Conservation (phyloP, 2,113 vertebrate genomes). For the Mastomys coucha region DNA sequence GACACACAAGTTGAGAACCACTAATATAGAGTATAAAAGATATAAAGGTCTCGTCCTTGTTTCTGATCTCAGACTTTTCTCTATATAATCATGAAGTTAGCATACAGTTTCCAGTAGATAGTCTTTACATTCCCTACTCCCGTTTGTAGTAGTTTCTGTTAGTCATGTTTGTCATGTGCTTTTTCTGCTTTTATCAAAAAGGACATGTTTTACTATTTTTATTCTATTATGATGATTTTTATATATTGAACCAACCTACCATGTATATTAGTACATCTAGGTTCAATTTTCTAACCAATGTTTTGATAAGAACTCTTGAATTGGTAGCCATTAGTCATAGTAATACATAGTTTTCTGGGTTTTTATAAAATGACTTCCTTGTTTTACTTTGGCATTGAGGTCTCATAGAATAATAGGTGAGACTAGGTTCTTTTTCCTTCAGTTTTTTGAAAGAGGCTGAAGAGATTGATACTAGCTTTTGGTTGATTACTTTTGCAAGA, state of each 20-base stretch:
- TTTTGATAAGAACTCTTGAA: constrained; percentile 13
- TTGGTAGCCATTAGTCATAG: not conserved
- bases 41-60: not conserved
- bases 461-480: not conserved
- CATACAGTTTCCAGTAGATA: not conserved
- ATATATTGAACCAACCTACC: not conserved
- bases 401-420: not conserved
- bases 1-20: not conserved
- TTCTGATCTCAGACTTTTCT: not conserved
- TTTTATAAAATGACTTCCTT: not conserved
- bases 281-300: constrained; percentile 2
- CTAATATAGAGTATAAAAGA: not conserved
- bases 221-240: not conserved
- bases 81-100: not conserved
- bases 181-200: not conserved
- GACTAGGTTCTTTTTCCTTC: not conserved
- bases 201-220: not conserved
- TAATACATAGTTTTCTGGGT: not conserved
- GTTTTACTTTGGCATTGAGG: not conserved
- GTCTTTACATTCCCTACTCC: not conserved
- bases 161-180: not conserved
- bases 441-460: not conserved
- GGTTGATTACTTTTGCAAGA: not conserved
- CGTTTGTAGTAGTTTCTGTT: not conserved
- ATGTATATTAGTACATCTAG: not conserved